Percentiles rank a stretch among this genome's conserved stretches.
Conservation (phyloP, 1,140 invertebrate genomes). For the Lordiphosa mommai region DNA sequence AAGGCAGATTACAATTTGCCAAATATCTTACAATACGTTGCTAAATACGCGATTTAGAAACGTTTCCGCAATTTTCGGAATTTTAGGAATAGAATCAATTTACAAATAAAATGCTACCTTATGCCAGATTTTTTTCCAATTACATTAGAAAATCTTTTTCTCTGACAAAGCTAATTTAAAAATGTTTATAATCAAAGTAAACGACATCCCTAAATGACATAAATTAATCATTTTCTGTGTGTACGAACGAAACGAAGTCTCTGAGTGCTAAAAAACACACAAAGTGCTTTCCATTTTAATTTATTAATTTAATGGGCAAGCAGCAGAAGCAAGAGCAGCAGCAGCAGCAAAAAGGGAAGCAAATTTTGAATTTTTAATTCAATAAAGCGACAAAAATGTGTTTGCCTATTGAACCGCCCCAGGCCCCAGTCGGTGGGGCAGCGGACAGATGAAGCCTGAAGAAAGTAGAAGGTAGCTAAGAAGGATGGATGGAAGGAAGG, state of each 20-base stretch:
- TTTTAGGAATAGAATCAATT: neutral
- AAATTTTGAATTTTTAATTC: slow-evolving; percentile 73
- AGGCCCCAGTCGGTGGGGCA: neutral
- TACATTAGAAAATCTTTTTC: slow-evolving; percentile 56
- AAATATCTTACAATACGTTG: too few relatives aligned
- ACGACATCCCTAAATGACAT: slow-evolving; percentile 62
- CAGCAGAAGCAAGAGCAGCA: slow-evolving; percentile 16
- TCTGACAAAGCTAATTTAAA: slow-evolving; percentile 53
- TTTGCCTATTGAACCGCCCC: slow-evolving; percentile 45
- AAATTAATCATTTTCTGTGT: slow-evolving; percentile 60
- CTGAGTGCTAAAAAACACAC: slow-evolving; percentile 46
- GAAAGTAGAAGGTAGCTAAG: neutral
- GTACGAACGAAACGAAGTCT: slow-evolving; percentile 6
- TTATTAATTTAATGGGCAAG: slow-evolving; percentile 71
- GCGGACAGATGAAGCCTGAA: slow-evolving; percentile 15
- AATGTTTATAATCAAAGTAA: slow-evolving; percentile 61
- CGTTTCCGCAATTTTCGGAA: too few relatives aligned
- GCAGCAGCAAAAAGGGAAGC: slow-evolving; percentile 5
- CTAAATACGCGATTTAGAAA: too few relatives aligned
- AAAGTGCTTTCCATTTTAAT: slow-evolving; percentile 77
- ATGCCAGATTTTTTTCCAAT: slow-evolving; percentile 40
- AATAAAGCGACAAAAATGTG: slow-evolving; percentile 69
- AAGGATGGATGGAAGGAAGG: slow-evolving; percentile 5
- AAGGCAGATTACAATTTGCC: too few relatives aligned
- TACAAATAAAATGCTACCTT: neutral